phyloP scores from a whole-genome alignment of 1,140 invertebrate species.

The Aphelenchoides fujianensis region DNA sequence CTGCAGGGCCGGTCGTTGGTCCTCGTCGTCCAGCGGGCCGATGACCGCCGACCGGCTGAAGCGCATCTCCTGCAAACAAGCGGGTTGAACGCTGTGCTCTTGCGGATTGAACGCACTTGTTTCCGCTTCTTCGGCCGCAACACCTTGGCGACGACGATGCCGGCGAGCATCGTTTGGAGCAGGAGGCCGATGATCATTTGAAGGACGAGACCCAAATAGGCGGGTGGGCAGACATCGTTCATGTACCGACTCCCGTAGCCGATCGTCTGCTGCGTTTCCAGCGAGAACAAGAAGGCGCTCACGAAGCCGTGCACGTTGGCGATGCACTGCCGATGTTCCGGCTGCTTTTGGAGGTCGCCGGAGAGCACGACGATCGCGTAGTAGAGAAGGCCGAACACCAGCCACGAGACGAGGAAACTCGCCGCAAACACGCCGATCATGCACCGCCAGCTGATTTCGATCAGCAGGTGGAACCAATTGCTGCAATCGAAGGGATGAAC shows the following conservation, averaged over 20 bases:
- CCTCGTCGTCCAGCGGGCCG: slow-evolving; percentile 63
- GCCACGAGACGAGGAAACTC: slow-evolving; percentile 65
- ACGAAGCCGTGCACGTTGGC: slow-evolving; percentile 65
- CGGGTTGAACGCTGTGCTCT: not conserved
- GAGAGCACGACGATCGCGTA: slow-evolving; percentile 65
- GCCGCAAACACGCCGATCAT: slow-evolving; percentile 65
- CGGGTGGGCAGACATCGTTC: slow-evolving; percentile 64
- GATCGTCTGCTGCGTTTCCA: slow-evolving; percentile 68
- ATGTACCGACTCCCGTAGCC: slow-evolving; percentile 68
- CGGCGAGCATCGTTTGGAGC: slow-evolving; percentile 62
- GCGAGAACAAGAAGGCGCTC: slow-evolving; percentile 65
- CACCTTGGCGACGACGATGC: slow-evolving; percentile 67
- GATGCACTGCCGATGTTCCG: slow-evolving; percentile 64
- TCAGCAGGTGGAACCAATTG: slow-evolving; percentile 61
- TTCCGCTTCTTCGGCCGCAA: slow-evolving; percentile 67
- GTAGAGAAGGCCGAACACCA: slow-evolving; percentile 66
- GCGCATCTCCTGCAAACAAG: slow-evolving; percentile 60
- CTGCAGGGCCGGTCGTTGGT: slow-evolving; percentile 63
- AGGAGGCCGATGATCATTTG: slow-evolving; percentile 55
- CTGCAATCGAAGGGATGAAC: slow-evolving; percentile 50
- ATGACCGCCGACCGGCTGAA: slow-evolving; percentile 67
- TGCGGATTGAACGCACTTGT: slow-evolving; percentile 60
- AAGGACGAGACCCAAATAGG: slow-evolving; percentile 47
- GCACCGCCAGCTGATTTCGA: slow-evolving; percentile 64
- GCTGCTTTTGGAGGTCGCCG: slow-evolving; percentile 56